Evolutionary conservation across 2,888 invertebrate species (phyloP), one percentile per base, ranked within the genome.

Genomic region (Eulithis prunata): DNA sequence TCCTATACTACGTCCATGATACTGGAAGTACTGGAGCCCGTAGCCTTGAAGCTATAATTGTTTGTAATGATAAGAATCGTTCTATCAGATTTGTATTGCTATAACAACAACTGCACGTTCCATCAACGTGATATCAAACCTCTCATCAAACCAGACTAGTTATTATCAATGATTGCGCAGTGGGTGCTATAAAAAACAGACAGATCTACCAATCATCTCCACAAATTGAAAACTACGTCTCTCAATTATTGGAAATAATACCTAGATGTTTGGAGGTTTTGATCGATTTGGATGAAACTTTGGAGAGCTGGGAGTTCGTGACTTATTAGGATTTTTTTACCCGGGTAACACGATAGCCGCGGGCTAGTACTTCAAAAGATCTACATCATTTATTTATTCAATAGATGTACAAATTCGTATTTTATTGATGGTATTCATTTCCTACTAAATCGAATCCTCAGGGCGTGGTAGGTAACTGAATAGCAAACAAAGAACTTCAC

Each of bases 51-150:
- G 61, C 56, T 4, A 53, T 41, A 13, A 58, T 54, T 57, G 41
- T 53, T 58, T 54, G 32, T 43, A 38, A 56, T 53, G 62, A 67
- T 66, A 51, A 53, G 47, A 54, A 36, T 28, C 46, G 36, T 60
- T 62, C 53, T 55, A 56, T 60, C 36, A 49, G 57, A 65, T 71
- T 55, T 64, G 56, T 63, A 61, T 66, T 57, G 53, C 57, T 57
- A 54, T 59, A 14, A 68, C 57, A 65, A 59, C 56, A 61, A 70
- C 61, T 64, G 54, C 62, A 70, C 43, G 55, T 53, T 58, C 53
- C 54, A 59, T n/a, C 45, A 41, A 55, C 51, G 49, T 65, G 62
- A 68, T 64, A 54, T 54, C 47, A 57, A 32, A 61, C n/a, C 46
- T 14, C 55, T 51, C 49, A 58, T 62, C 58, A 45, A 59, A 52